Conservation (phyloP, 2,797 vertebrate species). For the Hafferia zeledoni region DNA sequence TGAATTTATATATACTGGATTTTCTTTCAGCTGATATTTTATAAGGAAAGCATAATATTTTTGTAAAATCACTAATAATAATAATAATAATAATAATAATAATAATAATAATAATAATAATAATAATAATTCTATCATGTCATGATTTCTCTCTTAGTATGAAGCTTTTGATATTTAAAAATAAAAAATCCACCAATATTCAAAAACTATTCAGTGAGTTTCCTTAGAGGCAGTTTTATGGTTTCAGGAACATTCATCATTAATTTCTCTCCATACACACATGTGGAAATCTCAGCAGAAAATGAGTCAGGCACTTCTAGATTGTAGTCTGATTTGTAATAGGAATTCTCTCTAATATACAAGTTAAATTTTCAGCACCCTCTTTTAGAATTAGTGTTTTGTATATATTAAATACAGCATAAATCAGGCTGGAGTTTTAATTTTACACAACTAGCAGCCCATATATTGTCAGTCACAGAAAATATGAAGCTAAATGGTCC, state of each 20-base stretch:
- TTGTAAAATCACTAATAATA: background rate
- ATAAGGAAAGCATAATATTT: background rate
- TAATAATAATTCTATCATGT: fast-evolving
- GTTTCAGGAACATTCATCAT: background rate
- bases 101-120: background rate
- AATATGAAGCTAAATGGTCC: background rate
- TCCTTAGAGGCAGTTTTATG: background rate
- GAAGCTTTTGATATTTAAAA: background rate
- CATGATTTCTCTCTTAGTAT: background rate
- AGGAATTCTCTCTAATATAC: background rate
- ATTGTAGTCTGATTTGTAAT: background rate
- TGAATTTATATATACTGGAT: background rate
- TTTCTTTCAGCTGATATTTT: background rate
- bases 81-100: too few species aligned
- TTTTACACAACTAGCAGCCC: background rate
- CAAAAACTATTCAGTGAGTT: background rate
- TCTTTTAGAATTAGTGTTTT: background rate
- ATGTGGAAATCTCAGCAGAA: background rate
- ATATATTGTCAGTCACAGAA: background rate
- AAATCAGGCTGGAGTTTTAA: background rate
- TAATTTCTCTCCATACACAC: background rate
- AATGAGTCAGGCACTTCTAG: background rate
- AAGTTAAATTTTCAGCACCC: background rate
- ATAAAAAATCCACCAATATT: background rate
- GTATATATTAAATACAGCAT: background rate